A percentile compares a stretch with the other conserved stretches of the same genome.
These are phyloP conservation scores for Proctacanthus coquilletti DNA, from an alignment of 1,140 invertebrate species.

Conservation along the genomic window DNA sequence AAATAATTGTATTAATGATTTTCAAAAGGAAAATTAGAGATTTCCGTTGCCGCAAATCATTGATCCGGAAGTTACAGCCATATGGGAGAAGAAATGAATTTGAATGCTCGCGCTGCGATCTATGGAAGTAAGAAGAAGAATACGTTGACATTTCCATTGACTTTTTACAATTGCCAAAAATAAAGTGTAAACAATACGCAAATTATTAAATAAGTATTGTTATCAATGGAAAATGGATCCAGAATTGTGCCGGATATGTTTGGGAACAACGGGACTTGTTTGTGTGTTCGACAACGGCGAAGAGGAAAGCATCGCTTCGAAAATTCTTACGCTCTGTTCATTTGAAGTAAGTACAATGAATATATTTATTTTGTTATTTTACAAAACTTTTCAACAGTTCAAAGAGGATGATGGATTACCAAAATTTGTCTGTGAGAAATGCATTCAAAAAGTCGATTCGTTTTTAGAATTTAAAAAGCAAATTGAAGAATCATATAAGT, in stretches of 20 bases:
- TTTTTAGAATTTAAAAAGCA: not conserved
- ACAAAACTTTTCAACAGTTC: not conserved
- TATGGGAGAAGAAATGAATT: too few species aligned
- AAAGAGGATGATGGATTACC: not conserved
- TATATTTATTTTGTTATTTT: not conserved
- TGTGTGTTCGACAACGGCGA: not conserved
- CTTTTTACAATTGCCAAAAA: too few species aligned
- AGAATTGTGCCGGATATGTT: not conserved
- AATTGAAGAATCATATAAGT: not conserved
- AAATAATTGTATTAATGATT: too few species aligned
- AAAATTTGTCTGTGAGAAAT: not conserved
- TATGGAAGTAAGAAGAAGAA: too few species aligned
- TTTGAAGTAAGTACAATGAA: not conserved
- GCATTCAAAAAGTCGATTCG: not conserved
- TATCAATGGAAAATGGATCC: too few species aligned
- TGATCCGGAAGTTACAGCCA: too few species aligned
- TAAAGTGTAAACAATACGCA: too few species aligned
- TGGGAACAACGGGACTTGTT: not conserved
- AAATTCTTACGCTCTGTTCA: not conserved
- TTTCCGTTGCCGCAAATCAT: too few species aligned
- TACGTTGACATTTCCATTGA: too few species aligned
- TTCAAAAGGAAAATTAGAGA: too few species aligned
- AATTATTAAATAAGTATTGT: too few species aligned
- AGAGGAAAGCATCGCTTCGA: not conserved
- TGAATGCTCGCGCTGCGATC: too few species aligned